These are phyloP conservation scores for Triplophysa siluroides DNA, from an alignment of 2,113 vertebrate species.

Conservation along the genomic window DNA sequence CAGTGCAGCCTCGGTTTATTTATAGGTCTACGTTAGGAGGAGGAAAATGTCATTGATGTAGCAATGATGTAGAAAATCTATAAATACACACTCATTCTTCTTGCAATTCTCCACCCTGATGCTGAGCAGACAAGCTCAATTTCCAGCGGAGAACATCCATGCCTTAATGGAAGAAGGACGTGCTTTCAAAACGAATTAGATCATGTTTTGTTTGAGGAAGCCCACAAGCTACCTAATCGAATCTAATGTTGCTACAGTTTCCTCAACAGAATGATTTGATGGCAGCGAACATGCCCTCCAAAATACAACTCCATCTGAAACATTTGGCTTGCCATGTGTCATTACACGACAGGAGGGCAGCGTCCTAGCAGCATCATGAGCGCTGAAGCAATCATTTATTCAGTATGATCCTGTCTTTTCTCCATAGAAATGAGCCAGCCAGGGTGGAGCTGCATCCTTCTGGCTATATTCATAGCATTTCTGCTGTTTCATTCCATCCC, in stretches of 20 bases:
- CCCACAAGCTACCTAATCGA: constrained; percentile 55
- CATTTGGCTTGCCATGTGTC: constrained; percentile 35
- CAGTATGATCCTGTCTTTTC: constrained; percentile 19
- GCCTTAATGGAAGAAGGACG: constrained; percentile 36
- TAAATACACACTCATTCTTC: not conserved
- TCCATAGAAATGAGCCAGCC: not conserved
- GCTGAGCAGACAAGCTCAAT: constrained; percentile 27
- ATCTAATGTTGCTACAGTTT: constrained; percentile 49
- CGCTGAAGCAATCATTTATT: constrained; percentile 15
- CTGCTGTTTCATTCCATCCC: constrained; percentile 1
- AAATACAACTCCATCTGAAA: constrained; percentile 13
- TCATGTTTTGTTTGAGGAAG: constrained; percentile 52
- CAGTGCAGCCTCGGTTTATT: constrained; percentile 46
- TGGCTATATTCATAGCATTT: constrained; percentile 32
- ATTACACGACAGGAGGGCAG: not conserved
- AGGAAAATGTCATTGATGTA: constrained; percentile 8
- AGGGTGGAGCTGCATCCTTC: constrained; percentile 16
- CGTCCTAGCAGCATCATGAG: constrained; percentile 11
- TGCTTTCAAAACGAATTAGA: constrained; percentile 53
- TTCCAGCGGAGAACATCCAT: not conserved
- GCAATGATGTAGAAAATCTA: constrained; percentile 32
- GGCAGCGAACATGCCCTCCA: constrained; percentile 30
- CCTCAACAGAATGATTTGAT: constrained; percentile 43
- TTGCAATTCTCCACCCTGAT: not conserved
- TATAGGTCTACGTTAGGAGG: constrained; percentile 11